A percentile compares a stretch with the other conserved stretches of the same genome.
Conservation (phyloP, 2,797 vertebrate genomes). For the Coracias cyanogaster region DNA sequence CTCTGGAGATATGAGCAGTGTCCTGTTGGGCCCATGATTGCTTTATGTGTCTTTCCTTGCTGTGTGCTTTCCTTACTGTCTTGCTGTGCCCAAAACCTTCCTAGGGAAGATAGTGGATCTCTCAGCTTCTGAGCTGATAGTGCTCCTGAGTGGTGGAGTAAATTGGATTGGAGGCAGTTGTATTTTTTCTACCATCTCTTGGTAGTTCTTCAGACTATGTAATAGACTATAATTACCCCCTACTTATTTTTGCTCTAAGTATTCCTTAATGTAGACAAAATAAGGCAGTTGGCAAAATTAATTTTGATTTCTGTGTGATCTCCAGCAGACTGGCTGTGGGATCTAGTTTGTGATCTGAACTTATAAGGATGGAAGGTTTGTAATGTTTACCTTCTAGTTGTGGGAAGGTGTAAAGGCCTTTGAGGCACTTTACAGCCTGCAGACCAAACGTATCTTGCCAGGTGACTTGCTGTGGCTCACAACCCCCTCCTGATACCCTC, state of each 20-base stretch:
- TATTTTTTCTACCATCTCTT: background rate
- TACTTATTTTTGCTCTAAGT: conserved; percentile 30
- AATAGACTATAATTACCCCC: background rate
- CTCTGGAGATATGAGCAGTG: background rate
- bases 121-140: background rate
- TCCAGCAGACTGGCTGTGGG: background rate
- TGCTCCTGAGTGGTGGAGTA: background rate
- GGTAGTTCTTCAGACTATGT: background rate
- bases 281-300: background rate
- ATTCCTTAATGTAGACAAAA: background rate
- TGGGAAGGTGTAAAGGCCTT: background rate
- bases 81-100: background rate
- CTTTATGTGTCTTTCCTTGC: background rate
- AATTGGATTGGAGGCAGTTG: background rate
- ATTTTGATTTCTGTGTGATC: background rate
- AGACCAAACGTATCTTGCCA: background rate
- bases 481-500: background rate
- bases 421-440: background rate
- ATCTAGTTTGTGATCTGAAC: background rate
- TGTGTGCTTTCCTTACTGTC: background rate
- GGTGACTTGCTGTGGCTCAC: background rate
- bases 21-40: background rate
- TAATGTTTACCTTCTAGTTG: background rate
- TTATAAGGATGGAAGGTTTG: background rate
- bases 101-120: background rate